phyloP scores from a whole-genome alignment of 2,888 invertebrate genomes.

The Apamea epomidion region DNA sequence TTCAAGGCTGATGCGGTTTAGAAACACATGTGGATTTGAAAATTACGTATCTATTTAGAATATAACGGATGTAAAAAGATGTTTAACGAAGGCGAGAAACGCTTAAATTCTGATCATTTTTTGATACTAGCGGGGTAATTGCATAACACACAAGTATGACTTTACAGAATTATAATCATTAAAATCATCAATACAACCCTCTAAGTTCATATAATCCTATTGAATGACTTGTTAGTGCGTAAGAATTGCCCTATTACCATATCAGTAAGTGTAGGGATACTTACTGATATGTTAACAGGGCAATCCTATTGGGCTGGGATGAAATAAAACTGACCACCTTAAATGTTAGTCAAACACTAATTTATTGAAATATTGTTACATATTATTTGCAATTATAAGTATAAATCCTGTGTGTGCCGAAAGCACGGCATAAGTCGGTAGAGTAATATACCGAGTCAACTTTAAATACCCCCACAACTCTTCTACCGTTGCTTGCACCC shows the following conservation, averaged over 20 bases:
- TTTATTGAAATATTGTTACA: not conserved
- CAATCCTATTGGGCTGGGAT: not conserved
- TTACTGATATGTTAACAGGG: no score
- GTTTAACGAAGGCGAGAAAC: not conserved
- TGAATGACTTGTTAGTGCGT: no score
- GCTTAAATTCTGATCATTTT: not conserved
- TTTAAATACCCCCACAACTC: not conserved
- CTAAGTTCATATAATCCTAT: no score
- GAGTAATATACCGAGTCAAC: not conserved
- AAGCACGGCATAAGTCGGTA: not conserved
- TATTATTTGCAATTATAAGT: not conserved
- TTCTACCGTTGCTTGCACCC: not conserved
- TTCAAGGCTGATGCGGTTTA: not conserved
- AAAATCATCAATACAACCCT: no score
- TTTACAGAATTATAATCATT: no score
- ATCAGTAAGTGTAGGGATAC: no score
- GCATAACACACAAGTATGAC: no score
- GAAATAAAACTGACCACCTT: not conserved
- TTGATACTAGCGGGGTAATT: no score
- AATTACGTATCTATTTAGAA: not conserved
- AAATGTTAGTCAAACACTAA: not conserved
- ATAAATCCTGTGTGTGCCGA: not conserved
- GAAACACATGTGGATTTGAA: not conserved
- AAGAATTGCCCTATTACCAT: not conserved
- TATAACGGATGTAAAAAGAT: not conserved